Base-by-base conservation (phyloP, 2,797 vertebrate genomes). In the Sternarchorhynchus goeldii region DNA sequence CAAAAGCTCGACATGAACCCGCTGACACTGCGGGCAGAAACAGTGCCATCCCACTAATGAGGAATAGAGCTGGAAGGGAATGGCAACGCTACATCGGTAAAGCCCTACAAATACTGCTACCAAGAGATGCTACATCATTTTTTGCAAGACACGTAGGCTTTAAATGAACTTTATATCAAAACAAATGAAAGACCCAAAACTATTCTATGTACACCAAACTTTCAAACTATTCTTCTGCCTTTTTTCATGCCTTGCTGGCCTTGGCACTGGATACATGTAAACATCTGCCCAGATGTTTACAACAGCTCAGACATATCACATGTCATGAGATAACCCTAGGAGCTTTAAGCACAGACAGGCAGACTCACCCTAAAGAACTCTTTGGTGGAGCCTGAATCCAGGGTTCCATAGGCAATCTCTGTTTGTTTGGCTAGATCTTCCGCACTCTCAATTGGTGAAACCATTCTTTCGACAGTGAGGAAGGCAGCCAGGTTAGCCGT, bases 401-500 rank as follows among this genome's bases (percentile, higher is more conserved):
- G 90, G 86, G 97, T 99, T 86, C 98, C 98, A 67, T 99, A 99
- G 73, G 98, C 97, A 88, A 99, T 99, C 93, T 99, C 98, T 41
- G 98, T 99, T 93, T 99, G 98, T 85, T 99, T 99, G 83, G 98
- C 97, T 87, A 99, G 91, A 90, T 99, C 98, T 90, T 99, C 98
- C 5, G 98, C 98, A 45, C 97, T 99, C 89, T 99, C 98, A 88
- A 99, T 99, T 73, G 98, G 98, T 81, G 98, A 99, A 75, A 99
- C 98, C 98, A 99, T 99, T 88, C 98, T 97, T 87, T 99, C 98
- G 87, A 99, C 98, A 39, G 98, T 99, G 80, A 99, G 93, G 93
- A 99, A 99, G 91, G 98, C 98, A 92, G 98, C 98, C 68, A 99
- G 94, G 91, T 99, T 99, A 93, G 98, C 98, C 87, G 98, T 99